Evolutionary conservation across 2,888 invertebrate species (phyloP).

Genomic region (Tenthredo amoena): DNA sequence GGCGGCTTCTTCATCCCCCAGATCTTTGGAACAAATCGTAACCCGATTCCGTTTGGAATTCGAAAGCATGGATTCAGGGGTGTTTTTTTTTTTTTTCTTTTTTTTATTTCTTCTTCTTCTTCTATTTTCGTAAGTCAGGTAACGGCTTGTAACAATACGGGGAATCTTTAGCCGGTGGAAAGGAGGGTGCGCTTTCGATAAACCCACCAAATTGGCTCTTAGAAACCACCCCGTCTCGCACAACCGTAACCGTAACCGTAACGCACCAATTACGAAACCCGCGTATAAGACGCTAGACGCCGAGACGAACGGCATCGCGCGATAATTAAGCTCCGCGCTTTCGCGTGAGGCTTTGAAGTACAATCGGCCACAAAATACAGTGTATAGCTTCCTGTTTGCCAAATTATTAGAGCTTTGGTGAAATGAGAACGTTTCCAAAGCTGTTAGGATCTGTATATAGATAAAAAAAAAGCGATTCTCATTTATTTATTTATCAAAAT

Average conservation of each 20-base stretch:
- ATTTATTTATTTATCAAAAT: neutral
- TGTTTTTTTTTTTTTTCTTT: too few relatives aligned
- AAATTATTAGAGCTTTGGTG: neutral
- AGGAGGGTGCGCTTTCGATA: conserved; percentile 37
- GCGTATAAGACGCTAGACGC: conserved; percentile 30
- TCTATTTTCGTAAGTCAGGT: neutral
- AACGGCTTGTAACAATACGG: conserved; percentile 20
- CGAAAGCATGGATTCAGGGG: neutral
- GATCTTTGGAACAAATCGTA: neutral
- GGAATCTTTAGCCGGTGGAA: neutral
- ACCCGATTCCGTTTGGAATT: neutral
- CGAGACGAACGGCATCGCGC: conserved; percentile 41
- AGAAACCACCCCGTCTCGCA: conserved; percentile 54
- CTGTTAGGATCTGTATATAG: neutral
- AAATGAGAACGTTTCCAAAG: neutral
- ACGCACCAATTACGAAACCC: conserved; percentile 51
- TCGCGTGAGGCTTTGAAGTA: conserved; percentile 43
- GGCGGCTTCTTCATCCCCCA: neutral
- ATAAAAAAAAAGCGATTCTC: neutral
- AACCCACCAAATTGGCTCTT: conserved; percentile 59
- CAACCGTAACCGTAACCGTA: conserved; percentile 61
- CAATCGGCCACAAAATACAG: conserved; percentile 34
- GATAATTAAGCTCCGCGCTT: conserved; percentile 46
- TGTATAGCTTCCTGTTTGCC: neutral
- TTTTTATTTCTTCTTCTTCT: neutral